Conservation (phyloP, 2,113 vertebrate genomes). For the Etheostoma cragini region DNA sequence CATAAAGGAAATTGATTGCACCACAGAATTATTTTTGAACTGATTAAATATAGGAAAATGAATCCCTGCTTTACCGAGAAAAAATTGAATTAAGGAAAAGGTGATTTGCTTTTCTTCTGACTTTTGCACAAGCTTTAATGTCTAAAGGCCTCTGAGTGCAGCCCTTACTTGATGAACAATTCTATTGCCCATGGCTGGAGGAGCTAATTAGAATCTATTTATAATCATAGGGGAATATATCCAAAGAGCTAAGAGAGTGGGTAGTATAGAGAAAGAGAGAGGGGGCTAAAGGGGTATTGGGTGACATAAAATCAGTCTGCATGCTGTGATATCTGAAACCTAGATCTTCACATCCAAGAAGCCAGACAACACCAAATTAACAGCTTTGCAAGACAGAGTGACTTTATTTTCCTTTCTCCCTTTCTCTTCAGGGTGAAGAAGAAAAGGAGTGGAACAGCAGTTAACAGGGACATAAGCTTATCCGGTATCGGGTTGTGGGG, state of each 20-base stretch:
- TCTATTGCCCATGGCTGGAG: conserved; percentile 76
- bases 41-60: conserved; percentile 56
- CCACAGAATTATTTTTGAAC: conserved; percentile 49
- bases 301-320: conserved; percentile 41
- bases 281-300: conserved; percentile 8
- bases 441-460: conserved; percentile 16
- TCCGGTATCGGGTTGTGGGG: too few relatives aligned
- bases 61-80: conserved; percentile 44
- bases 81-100: conserved; percentile 51
- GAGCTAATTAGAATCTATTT: conserved; percentile 84
- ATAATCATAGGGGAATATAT: conserved; percentile 79
- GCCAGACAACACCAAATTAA: conserved; percentile 49
- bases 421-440: conserved; percentile 2
- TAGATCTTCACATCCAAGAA: conserved; percentile 43
- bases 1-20: conserved; percentile 47
- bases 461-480: conserved; percentile 13
- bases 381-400: conserved; percentile 27
- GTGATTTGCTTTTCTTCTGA: conserved; percentile 69
- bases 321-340: conserved; percentile 49
- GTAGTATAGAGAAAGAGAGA: conserved; percentile 36
- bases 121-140: conserved; percentile 65
- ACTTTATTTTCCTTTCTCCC: background rate
- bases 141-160: conserved; percentile 61
- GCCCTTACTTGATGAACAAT: conserved; percentile 75
- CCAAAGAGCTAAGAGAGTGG: conserved; percentile 58